Base-by-base conservation (phyloP, 2,888 invertebrate species). In the Osedax frankpressi region DNA sequence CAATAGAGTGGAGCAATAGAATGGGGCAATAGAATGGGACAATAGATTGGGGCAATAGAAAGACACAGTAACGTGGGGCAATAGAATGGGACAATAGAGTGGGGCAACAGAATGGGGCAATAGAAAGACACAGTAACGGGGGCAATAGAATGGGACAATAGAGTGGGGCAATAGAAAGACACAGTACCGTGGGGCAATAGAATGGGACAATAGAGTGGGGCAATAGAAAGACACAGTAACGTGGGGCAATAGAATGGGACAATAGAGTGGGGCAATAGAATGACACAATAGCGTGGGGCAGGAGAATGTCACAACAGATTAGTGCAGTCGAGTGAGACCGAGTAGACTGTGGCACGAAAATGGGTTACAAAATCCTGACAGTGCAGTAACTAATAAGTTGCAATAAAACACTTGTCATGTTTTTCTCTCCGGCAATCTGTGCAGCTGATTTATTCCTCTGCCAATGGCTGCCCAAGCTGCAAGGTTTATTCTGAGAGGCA, bases 31-130 rank as follows among this genome's bases (percentile, higher is more conserved):
- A n/a, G n/a, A n/a, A n/a, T n/a, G n/a, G n/a, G n/a, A n/a, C n/a
- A n/a, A 3, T 3, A 26, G 63, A 1, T 2, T 63, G 26, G 62
- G 62, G 62, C 62, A 62, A 3, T 6, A 62, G 1, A 1, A 62
- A 3, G 62, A 62, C 62, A 2, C 1, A 62, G 62, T 62, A 62
- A 0, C 2, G 6, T 62, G 62, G 62, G 62, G 62, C 62, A 62
- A 62, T 6, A 2, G 62, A 62, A 2, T 62, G 62, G 62, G 62
- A 6, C 62, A 62, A 3, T 62, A 62, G 62, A 19, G n/a, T 65
- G 65, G 19, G 65, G 65, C n/a, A 65, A 65, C 65, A 65, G 65
- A 65, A 14, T 65, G 65, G 65, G 11, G 65, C 65, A 65, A 65
- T 65, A 65, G 65, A 65, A n/a, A 28, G 1, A 1, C 14, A 19